Evolutionary conservation across 2,113 vertebrate species (phyloP), one percentile per base, ranked within the genome.

Genomic region (Perca schrenkii): DNA sequence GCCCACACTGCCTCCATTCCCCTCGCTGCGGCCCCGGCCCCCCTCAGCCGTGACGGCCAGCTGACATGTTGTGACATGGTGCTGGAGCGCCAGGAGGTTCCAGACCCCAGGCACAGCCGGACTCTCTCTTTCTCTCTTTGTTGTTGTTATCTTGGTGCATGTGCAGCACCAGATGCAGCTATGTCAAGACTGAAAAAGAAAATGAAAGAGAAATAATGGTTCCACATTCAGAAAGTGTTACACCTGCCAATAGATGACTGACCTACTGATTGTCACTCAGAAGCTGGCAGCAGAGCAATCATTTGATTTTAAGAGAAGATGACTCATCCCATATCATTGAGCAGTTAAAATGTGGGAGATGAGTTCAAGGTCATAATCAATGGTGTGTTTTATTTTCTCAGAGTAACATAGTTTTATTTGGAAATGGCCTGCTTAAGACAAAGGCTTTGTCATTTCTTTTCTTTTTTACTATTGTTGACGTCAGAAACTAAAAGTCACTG

Each of bases 11-110:
- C 82, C 67, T 76, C 36, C 63, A n/a, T 77, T 36, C n/a, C 31
- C 80, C 94, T 65, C 56, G 43, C 74, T 70, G 2, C 1, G 22
- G 80, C 81, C 71, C 61, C 71, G 47, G 85, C 95, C 93, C 94
- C 93, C 94, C 91, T 93, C 88, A 81, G 63, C 85, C 88, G 61
- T 95, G 95, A 96, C 94, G 94, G 94, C 91, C 95, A 94, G 94
- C 95, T 97, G 97, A 96, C 93, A 93, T 96, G 94, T 96, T 96
- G 95, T 97, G 96, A 97, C 94, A 96, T 85, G 64, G 79, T 85
- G 83, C 77, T 91, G 92, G 89, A 95, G 90, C 81, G 88, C 93
- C 93, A 82, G 93, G 93, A 95, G 93, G 91, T 92, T 95, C 93
- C 94, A 94, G 95, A 95, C 94, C 94, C 92, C 91, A 78, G 89